Base-by-base conservation (phyloP, 2,113 vertebrate species). In the Tychaedon coryphoeus region DNA sequence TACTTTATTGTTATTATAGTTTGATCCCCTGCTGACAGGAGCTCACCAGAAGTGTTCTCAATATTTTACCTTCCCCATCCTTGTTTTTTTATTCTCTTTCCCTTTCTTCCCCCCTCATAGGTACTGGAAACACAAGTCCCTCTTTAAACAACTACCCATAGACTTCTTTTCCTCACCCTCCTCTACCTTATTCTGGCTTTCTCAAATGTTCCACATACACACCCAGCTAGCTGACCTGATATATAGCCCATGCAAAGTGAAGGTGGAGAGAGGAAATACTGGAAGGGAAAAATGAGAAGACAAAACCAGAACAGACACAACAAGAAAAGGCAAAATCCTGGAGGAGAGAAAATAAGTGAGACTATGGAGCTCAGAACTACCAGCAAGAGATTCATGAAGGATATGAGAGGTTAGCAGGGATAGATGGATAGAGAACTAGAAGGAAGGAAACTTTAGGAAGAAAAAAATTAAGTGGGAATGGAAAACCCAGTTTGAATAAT, bases 81-180 rank as follows among this genome's bases (percentile, higher is more conserved):
- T 12, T 38, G 10, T 45, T 19, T 19, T 31, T 31, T 34, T 29
- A 24, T 19, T 1, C 8, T 14, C 2, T 18, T 50, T 22, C 8
- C 16, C 12, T 17, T 45, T 53, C 29, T 31, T 5, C 24, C 7
- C 3, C 4, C 2, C 13, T 9, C 3, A 3, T 3, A 53, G 18
- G 38, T 58, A 33, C 20, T 60, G 5, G 43, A 86, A 96, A 72
- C 43, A 82, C n/a, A 79, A 90, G 19, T 14, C 38, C 23, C 12
- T 38, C 75, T 56, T 91, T 29, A 79, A 82, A 64, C 40, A 83
- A 18, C 14, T 31, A 36, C 10, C 14, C 45, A 45, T 6, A 71
- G 19, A 58, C 13, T 66, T 47, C 23, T 69, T 79, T 86, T 25
- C 42, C 12, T 90, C 60, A 56, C 33, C 11, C 57, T 89, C 33